A percentile compares a stretch with the other conserved stretches of the same genome.
These are phyloP conservation scores for Oryzias sinensis DNA, from an alignment of 2,797 vertebrate species.

Conservation along the genomic window DNA sequence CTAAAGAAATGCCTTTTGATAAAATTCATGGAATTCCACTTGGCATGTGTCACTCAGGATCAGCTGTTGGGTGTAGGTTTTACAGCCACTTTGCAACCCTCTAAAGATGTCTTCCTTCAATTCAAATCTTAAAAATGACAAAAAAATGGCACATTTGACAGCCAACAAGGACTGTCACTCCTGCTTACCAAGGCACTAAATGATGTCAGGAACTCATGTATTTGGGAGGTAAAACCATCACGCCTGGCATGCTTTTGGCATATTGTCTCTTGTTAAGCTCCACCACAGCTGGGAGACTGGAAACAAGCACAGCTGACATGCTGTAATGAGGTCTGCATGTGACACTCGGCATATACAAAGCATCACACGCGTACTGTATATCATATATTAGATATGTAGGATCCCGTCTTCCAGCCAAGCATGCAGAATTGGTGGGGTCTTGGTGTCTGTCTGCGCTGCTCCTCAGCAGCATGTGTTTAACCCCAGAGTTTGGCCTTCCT, in stretches of 20 bases:
- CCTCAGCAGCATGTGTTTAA: conserved; percentile 71
- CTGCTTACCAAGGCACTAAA: conserved; percentile 30
- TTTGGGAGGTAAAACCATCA: conserved; percentile 42
- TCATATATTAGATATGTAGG: conserved; percentile 23
- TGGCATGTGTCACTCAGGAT: background rate
- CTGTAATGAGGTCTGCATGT: conserved; percentile 64
- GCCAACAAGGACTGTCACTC: conserved; percentile 31
- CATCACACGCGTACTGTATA: conserved; percentile 26
- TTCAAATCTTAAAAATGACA: conserved; percentile 11
- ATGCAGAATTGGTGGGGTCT: conserved; percentile 49
- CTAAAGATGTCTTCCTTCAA: conserved; percentile 12
- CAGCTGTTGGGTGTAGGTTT: conserved; percentile 1
- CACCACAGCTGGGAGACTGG: conserved; percentile 58
- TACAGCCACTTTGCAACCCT: conserved; percentile 2
- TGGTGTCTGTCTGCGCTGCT: conserved; percentile 50
- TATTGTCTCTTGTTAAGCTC: conserved; percentile 57
- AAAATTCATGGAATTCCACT: no score
- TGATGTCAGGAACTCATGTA: conserved; percentile 32
- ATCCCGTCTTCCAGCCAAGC: conserved; percentile 36
- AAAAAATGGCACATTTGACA: conserved; percentile 29
- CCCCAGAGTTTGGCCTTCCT: conserved; percentile 69
- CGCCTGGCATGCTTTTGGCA: conserved; percentile 45
- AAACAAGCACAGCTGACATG: conserved; percentile 59
- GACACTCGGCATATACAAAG: conserved; percentile 36
- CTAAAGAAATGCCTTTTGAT: no score